Base-by-base conservation (phyloP, 2,113 vertebrate genomes). In the Chamaetylas fuelleborni region DNA sequence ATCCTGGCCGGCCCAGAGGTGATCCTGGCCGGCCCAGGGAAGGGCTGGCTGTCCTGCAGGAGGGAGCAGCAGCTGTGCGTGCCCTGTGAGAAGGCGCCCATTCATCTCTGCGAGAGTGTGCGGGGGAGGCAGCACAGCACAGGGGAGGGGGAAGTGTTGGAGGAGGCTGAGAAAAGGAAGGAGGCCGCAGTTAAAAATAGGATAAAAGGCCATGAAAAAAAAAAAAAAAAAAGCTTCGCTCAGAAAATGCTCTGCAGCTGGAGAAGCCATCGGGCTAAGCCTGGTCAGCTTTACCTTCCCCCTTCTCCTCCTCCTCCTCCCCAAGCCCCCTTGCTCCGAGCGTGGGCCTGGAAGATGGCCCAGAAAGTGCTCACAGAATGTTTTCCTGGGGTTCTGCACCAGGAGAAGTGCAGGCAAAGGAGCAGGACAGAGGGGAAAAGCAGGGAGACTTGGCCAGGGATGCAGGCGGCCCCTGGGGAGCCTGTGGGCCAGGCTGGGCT, bases 111-210 rank as follows among this genome's bases (percentile, higher is more conserved):
- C 43, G 9, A 94, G 96, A 96, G 92, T 40, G 34, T 57, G 89
- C 91, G 95, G 83, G 90, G 96, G 97, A 97, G 95, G 96, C 82
- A 13, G 95, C 78, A 50, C 71, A 73, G 92, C 50, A 7, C 93
- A 90, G 93, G 91, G 93, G 81, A 92, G 96, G 92, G 93, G 95
- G 95, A 97, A 96, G 96, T 95, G 95, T 97, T 97, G 97, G 96
- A 86, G 96, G 96, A 97, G 96, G 93, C 87, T 74, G 97, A 97
- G 97, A 96, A 97, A 66, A 96, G 96, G 97, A 97, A 97, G 95
- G 96, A 98, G 97, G 94, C 94, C 8, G 3, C 74, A 96, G 97
- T 98, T 98, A 98, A 98, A 98, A 98, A 98, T 98, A 98, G 98
- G 94, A 98, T 98, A 93, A 98, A 98, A 98, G 97, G 96, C 96